These are phyloP conservation scores for Eudemis profundana DNA, from an alignment of 2,888 invertebrate species.

Conservation along the genomic window DNA sequence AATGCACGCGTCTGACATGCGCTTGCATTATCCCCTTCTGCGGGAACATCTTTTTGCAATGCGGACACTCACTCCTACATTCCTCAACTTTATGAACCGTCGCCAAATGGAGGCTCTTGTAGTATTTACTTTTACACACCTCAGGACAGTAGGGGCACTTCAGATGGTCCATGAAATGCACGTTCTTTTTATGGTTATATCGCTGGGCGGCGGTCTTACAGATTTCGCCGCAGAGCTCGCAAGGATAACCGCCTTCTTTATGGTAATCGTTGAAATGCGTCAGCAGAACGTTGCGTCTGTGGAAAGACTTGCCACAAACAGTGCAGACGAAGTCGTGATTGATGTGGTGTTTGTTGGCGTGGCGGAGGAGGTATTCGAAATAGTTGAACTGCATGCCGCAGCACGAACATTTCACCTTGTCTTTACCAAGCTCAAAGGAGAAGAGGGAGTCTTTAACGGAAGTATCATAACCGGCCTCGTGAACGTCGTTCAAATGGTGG, in stretches of 20 bases:
- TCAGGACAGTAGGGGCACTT: constrained; percentile 40
- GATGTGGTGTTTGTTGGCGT: constrained; percentile 40
- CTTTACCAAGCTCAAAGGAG: constrained; percentile 42
- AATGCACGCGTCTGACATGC: constrained; percentile 61
- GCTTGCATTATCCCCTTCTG: constrained; percentile 68
- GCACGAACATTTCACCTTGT: constrained; percentile 30
- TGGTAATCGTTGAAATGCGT: constrained; percentile 37
- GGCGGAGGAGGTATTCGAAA: constrained; percentile 40
- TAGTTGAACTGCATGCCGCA: constrained; percentile 42
- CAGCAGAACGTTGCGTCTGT: constrained; percentile 51
- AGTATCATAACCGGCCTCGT: constrained; percentile 32
- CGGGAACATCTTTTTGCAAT: constrained; percentile 54
- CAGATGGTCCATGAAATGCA: constrained; percentile 27
- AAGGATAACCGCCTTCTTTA: constrained; percentile 31
- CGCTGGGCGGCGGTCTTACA: constrained; percentile 19
- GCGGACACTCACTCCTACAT: constrained; percentile 40
- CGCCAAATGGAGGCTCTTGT: constrained; percentile 40
- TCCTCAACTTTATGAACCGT: constrained; percentile 41
- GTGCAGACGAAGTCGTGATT: constrained; percentile 34
- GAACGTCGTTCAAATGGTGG: constrained; percentile 17
- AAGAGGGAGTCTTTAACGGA: constrained; percentile 35
- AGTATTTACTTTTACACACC: constrained; percentile 37
- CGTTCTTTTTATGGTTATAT: constrained; percentile 30
- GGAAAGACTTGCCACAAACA: constrained; percentile 46
- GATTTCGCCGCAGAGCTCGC: constrained; percentile 13